Base-by-base conservation (phyloP, 2,888 invertebrate species). In the Dinocampus coccinellae region DNA sequence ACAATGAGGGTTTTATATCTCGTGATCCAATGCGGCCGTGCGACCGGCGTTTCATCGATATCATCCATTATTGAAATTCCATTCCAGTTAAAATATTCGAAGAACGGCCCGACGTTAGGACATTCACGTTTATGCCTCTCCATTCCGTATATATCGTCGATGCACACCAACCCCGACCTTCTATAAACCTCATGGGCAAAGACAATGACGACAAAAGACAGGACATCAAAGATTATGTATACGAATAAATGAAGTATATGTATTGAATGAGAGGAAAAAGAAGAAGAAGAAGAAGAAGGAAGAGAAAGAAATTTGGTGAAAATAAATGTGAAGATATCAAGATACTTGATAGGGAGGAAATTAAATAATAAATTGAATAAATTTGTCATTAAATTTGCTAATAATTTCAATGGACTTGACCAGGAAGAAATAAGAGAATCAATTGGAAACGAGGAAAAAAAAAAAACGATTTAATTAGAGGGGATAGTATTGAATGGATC, bases 1-100 rank as follows among this genome's bases (percentile, higher is more conserved):
- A 55, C 53, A 55, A 55, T 55, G 53, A 26, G 53, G 53, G 22
- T 55, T 22, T 55, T 55, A 55, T 55, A 13, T 55, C 53, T 55
- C 1, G 22, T 26, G 53, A 55, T 55, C 53, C 53, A 55, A 55
- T 57, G 29, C 26, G 26, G 26, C 13, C 29, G 26, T 13, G 22
- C 22, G 55, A 10, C 26, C 22, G 6, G 13, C 20, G 20, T 16
- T 47, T 16, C 16, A 47, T 47, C 47, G 47, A 57, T 57, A 57
- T 57, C 57, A 57, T 29, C 13, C 57, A 57, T 26, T 57, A 57
- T 57, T 26, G 26, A 11, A 57, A 57, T 57, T 57, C 26, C 26
- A 26, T 11, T 11, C 13, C n/a, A 24, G 26, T 57, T 57, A 26
- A 57, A 57, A n/a, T 47, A 47, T 47, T n/a, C 16, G 9, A 47